Evolutionary conservation across 2,797 vertebrate genomes (phyloP).

Genomic region (Falco concolor): DNA sequence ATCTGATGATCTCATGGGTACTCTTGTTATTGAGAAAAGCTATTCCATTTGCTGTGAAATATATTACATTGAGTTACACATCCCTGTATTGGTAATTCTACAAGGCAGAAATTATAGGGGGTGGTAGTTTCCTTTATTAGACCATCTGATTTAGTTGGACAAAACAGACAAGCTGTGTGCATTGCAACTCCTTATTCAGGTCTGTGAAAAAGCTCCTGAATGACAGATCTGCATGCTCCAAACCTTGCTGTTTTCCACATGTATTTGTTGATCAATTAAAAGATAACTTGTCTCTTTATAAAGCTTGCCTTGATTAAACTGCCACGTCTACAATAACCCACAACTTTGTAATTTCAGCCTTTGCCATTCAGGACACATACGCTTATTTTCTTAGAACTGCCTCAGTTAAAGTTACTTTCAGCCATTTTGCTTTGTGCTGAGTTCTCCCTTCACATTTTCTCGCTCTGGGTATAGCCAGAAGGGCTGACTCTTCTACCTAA

Average conservation of each 20-base stretch:
- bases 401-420: not conserved
- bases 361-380: not conserved
- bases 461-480: not conserved
- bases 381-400: not conserved
- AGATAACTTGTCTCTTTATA: not conserved
- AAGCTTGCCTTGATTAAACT: slow-evolving; percentile 6
- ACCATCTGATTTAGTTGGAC: not conserved
- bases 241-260: not conserved
- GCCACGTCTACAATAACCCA: not conserved
- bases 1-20: slow-evolving; percentile 9
- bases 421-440: not conserved
- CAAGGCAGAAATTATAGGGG: not conserved
- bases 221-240: not conserved
- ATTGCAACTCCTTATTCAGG: not conserved
- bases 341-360: not conserved
- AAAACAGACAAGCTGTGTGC: not conserved
- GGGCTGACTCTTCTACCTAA: slow-evolving; percentile 13
- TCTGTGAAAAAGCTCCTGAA: not conserved
- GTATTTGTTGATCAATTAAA: slow-evolving; percentile 15
- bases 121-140: slow-evolving; percentile 11
- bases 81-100: not conserved
- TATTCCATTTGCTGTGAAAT: not conserved
- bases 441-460: not conserved
- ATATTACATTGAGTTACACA: not conserved
- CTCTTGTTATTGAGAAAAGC: not conserved